Percentiles rank a stretch among this genome's conserved stretches.
Conservation (phyloP, 2,797 vertebrate species). For the Cottoperca gobio region DNA sequence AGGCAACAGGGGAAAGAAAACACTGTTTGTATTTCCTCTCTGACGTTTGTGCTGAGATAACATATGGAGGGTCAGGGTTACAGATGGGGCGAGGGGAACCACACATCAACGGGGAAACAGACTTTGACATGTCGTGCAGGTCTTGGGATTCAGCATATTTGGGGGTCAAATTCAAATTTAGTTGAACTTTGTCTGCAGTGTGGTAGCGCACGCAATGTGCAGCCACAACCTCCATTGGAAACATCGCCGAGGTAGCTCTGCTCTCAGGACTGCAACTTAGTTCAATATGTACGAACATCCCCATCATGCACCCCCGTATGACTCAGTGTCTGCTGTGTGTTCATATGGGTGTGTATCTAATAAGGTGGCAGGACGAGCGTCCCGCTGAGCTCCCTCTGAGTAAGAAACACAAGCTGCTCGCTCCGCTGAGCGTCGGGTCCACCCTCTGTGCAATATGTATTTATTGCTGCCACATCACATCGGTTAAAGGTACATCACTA, state of each 20-base stretch:
- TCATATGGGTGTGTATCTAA: conserved; percentile 2
- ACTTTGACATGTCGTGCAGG: neutral
- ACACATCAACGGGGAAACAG: neutral
- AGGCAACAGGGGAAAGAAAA: neutral
- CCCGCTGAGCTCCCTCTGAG: neutral
- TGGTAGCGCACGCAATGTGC: no score
- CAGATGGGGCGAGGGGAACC: neutral
- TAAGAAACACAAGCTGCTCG: conserved; percentile 9
- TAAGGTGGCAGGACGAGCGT: neutral
- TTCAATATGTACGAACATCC: neutral
- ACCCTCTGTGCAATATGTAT: conserved; percentile 12
- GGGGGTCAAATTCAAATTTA: neutral
- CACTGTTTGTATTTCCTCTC: neutral
- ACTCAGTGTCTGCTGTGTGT: conserved; percentile 5
- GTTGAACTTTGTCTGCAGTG: conserved; percentile 17
- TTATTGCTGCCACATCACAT: conserved; percentile 43
- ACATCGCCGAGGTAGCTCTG: neutral
- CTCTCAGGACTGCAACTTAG: neutral
- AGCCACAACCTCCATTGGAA: neutral
- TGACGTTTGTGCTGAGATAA: neutral
- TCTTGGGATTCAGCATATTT: neutral
- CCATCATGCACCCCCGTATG: conserved; percentile 18
- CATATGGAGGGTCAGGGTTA: neutral
- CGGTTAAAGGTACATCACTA: conserved; percentile 25
- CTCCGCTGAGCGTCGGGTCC: neutral